phyloP scores from a whole-genome alignment of 53 echinoderm and acorn worm genomes.

The Echinometra lucunter region DNA sequence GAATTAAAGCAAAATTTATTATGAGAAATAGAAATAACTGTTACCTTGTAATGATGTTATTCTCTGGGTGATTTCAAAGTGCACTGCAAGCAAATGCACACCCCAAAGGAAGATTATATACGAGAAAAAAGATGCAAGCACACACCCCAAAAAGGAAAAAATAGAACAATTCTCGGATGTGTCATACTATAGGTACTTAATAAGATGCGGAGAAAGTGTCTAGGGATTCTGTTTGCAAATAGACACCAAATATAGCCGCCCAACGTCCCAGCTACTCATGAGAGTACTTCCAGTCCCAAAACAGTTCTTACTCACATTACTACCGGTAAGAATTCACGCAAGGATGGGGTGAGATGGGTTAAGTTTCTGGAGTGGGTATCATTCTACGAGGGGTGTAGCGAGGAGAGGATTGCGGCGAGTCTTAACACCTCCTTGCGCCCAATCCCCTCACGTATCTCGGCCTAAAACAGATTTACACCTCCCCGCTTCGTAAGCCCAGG shows the following conservation, averaged over 20 bases:
- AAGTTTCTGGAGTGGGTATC: neutral
- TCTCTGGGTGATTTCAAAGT: neutral
- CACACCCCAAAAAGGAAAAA: neutral
- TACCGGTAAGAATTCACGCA: neutral
- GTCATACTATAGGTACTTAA: conserved; percentile 25
- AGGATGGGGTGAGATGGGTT: neutral
- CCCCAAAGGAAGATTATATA: neutral
- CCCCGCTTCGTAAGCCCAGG: conserved; percentile 44
- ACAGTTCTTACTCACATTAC: neutral
- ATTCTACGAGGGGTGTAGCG: conserved; percentile 43
- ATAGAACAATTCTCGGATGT: neutral
- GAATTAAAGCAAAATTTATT: neutral
- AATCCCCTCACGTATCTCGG: conserved; percentile 56
- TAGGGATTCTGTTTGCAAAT: conserved; percentile 37
- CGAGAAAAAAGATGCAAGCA: neutral
- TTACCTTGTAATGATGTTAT: neutral
- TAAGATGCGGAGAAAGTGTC: neutral
- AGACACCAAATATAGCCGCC: conserved; percentile 36
- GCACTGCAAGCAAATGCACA: neutral
- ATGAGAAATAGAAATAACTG: neutral
- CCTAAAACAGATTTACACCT: conserved; percentile 59
- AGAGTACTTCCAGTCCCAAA: neutral
- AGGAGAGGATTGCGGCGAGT: conserved; percentile 20
- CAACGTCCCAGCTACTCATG: neutral
- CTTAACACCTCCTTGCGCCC: conserved; percentile 62